phyloP scores from a whole-genome alignment of 53 echinoderm and acorn worm species.

The Zoroaster sp. region DNA sequence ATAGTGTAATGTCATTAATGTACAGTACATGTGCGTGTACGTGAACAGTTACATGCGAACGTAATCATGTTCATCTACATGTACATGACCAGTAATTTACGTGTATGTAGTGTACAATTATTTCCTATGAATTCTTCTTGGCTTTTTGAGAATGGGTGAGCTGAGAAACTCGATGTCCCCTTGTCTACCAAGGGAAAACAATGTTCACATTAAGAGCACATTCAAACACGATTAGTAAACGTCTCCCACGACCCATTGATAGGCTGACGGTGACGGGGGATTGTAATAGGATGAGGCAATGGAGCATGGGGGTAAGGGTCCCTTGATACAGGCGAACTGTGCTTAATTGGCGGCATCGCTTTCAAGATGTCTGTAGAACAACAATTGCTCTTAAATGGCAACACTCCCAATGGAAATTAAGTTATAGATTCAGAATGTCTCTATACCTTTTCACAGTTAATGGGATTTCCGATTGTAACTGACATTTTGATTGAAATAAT shows the following conservation, averaged over 20 bases:
- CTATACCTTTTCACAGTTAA: background rate
- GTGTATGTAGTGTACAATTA: background rate
- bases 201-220: background rate
- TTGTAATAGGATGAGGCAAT: background rate
- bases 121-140: background rate
- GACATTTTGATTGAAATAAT: no score
- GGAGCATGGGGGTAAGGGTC: background rate
- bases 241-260: background rate
- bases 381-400: background rate
- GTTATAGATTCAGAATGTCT: background rate
- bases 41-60: no score
- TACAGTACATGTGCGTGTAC: background rate
- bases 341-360: background rate
- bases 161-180: background rate
- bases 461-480: background rate
- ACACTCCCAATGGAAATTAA: background rate
- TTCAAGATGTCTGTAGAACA: background rate
- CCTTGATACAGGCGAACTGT: background rate
- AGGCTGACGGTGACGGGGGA: background rate
- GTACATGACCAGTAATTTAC: no score
- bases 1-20: background rate
- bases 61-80: no score
- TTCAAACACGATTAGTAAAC: background rate
- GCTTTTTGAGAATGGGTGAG: background rate
- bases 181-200: background rate